phyloP scores from a whole-genome alignment of 1,140 invertebrate species.

The Trichonephila inaurata region DNA sequence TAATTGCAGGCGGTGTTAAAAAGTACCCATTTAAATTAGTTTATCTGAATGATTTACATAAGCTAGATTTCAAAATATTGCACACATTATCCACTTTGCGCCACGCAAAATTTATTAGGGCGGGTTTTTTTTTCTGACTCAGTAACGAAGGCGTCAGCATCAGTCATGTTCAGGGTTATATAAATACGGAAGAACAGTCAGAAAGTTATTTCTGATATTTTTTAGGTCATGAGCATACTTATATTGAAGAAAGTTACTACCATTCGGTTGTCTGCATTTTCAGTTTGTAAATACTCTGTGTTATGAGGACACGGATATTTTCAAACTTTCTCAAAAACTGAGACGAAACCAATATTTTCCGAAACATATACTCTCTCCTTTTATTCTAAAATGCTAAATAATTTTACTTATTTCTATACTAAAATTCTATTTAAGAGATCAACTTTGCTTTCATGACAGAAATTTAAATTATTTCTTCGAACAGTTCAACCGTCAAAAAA shows the following conservation, averaged over 20 bases:
- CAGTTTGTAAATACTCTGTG: not conserved
- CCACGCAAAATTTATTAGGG: conserved; percentile 43
- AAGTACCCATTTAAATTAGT: not conserved
- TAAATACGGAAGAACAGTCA: conserved; percentile 54
- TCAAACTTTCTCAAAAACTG: too few species aligned
- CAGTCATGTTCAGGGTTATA: conserved; percentile 68
- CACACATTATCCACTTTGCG: not conserved
- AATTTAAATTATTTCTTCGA: too few species aligned
- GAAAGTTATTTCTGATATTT: conserved; percentile 42
- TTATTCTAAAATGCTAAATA: too few species aligned
- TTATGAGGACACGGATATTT: too few species aligned
- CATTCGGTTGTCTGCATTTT: not conserved
- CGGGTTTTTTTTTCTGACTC: not conserved
- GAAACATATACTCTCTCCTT: too few species aligned
- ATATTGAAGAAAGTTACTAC: not conserved
- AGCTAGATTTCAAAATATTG: not conserved
- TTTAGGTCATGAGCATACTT: conserved; percentile 19
- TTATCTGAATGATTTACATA: not conserved
- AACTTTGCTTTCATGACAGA: too few species aligned
- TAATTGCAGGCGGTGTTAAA: not conserved
- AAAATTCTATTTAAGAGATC: too few species aligned
- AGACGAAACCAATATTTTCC: too few species aligned
- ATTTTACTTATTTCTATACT: too few species aligned
- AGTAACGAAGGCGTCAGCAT: conserved; percentile 44
- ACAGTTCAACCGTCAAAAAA: too few species aligned